These are phyloP conservation scores for Rhyacophila evoluta DNA, from an alignment of 2,888 invertebrate species.

Conservation along the genomic window DNA sequence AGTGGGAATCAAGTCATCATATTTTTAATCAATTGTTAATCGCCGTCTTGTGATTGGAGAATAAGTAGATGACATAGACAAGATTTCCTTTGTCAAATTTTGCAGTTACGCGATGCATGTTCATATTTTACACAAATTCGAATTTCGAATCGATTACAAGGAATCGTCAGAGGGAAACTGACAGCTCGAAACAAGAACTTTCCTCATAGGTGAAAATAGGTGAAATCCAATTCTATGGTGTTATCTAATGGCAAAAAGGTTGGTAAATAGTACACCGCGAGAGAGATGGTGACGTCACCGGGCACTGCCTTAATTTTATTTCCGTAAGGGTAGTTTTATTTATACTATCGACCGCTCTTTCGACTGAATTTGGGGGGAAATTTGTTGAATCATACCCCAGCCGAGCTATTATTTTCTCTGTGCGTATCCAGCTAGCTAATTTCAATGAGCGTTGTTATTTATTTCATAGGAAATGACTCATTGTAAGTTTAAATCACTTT, in stretches of 20 bases:
- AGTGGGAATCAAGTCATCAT: too few species aligned
- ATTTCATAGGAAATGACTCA: not conserved
- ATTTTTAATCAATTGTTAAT: too few species aligned
- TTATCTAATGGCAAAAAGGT: not conserved
- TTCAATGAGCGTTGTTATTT: not conserved
- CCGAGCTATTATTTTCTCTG: not conserved
- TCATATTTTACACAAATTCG: too few species aligned
- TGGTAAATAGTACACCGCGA: not conserved
- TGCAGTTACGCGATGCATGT: too few species aligned
- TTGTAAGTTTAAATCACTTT: not conserved
- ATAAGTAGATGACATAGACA: too few species aligned
- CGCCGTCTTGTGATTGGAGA: too few species aligned
- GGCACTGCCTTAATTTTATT: conserved; percentile 11
- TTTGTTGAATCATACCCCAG: not conserved
- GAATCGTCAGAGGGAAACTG: too few species aligned
- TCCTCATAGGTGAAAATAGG: too few species aligned
- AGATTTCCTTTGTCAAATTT: too few species aligned
- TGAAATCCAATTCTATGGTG: too few species aligned
- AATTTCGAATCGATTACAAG: too few species aligned
- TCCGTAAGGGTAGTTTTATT: not conserved
- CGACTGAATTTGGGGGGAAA: not conserved
- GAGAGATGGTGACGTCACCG: not conserved
- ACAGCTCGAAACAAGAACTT: too few species aligned
- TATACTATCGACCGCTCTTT: not conserved
- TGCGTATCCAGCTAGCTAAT: not conserved